Conservation (phyloP, 2,113 vertebrate species). For the Dryoscopus gambensis region DNA sequence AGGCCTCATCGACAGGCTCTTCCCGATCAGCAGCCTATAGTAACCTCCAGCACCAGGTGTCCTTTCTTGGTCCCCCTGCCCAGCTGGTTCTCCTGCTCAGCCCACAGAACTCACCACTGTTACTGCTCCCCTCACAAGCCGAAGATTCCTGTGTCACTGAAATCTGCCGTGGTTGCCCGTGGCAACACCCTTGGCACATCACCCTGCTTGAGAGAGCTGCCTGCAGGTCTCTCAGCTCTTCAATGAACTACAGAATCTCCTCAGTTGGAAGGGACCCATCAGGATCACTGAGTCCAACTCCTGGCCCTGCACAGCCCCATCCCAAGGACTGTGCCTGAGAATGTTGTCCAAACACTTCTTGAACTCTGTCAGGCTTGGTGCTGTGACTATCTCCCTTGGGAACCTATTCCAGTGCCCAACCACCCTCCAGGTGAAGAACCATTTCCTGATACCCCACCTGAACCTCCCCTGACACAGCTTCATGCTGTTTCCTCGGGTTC, state of each 20-base stretch:
- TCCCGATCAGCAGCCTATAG: neutral
- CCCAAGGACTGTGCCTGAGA: neutral
- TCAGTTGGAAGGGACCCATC: neutral
- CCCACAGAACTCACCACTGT: neutral
- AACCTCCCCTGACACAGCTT: neutral
- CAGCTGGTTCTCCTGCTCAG: neutral
- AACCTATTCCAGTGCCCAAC: neutral
- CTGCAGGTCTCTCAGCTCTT: neutral
- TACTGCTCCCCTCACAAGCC: fast-evolving
- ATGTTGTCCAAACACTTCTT: neutral
- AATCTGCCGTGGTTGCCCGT: neutral
- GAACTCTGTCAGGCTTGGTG: neutral
- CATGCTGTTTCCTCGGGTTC: neutral
- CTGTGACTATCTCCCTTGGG: too few relatives aligned
- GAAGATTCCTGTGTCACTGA: neutral
- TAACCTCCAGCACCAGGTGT: neutral
- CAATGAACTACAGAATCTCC: neutral
- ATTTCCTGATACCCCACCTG: neutral
- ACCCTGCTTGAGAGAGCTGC: neutral
- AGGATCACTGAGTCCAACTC: neutral
- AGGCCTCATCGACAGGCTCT: neutral
- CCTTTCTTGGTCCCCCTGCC: neutral
- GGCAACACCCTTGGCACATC: neutral
- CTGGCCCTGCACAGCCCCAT: neutral
- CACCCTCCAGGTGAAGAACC: neutral